Evolutionary conservation across 1,140 invertebrate species (phyloP).

Genomic region (Pseudomyrmex pallidus): DNA sequence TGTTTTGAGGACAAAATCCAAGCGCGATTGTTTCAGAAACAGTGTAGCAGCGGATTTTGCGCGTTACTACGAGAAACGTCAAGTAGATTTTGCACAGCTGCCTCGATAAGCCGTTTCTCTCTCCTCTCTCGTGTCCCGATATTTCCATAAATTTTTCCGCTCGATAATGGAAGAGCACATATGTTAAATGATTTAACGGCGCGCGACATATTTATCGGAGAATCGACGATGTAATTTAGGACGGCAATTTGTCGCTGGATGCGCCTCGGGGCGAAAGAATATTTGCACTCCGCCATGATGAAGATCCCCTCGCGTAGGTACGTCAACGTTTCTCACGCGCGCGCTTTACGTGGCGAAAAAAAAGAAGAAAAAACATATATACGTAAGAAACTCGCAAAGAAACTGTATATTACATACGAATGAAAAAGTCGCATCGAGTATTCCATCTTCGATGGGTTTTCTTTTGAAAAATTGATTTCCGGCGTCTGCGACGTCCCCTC

Average conservation of each 20-base stretch:
- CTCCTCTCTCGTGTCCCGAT: not conserved
- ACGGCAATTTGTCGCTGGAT: conserved; percentile 21
- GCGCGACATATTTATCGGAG: conserved; percentile 37
- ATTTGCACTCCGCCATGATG: conserved; percentile 13
- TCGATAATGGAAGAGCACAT: conserved; percentile 45
- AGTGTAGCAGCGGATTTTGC: not conserved
- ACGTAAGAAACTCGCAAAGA: too few species aligned
- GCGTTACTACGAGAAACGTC: not conserved
- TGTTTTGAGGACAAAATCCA: conserved; percentile 35
- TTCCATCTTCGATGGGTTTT: not conserved
- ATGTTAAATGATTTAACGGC: conserved; percentile 54
- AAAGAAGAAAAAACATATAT: not conserved
- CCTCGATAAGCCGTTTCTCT: conserved; percentile 27
- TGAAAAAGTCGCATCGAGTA: not conserved
- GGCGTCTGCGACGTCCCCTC: not conserved
- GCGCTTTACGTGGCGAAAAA: not conserved
- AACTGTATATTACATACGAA: not conserved
- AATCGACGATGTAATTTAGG: conserved; percentile 47
- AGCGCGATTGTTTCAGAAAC: conserved; percentile 26
- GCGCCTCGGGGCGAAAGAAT: conserved; percentile 36
- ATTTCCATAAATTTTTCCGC: conserved; percentile 37
- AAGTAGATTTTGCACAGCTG: conserved; percentile 47
- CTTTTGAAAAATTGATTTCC: conserved; percentile 37
- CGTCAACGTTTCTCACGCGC: conserved; percentile 11
- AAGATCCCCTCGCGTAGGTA: not conserved